Percentiles rank a stretch among this genome's conserved stretches.
Evolutionary conservation across 2,888 invertebrate genomes (phyloP).

Genomic region (Hartigia nigra): DNA sequence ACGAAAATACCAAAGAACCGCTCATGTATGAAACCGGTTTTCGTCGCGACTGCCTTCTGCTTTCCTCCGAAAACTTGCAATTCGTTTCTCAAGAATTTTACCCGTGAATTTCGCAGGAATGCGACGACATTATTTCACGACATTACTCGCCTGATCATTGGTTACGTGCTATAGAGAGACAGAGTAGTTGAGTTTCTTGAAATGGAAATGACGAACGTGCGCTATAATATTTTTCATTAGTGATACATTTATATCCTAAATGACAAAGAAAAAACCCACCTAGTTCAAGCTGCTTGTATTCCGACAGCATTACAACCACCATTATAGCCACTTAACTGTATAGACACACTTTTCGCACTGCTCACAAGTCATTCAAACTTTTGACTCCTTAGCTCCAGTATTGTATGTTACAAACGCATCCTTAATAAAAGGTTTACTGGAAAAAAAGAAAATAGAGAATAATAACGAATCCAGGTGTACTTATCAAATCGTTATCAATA

Average conservation of each 20-base stretch:
- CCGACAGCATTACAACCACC: slow-evolving; percentile 57
- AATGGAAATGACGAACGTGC: background rate
- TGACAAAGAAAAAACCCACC: slow-evolving; percentile 40
- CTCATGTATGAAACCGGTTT: background rate
- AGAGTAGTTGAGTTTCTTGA: background rate
- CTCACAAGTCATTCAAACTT: background rate
- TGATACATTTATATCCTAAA: background rate
- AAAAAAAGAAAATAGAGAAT: background rate
- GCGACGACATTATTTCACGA: background rate
- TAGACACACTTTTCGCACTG: background rate
- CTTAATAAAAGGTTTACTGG: background rate
- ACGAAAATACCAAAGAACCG: background rate
- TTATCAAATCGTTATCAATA: background rate
- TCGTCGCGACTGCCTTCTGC: background rate
- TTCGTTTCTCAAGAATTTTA: background rate
- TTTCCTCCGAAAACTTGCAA: background rate
- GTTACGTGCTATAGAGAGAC: background rate
- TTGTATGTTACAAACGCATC: background rate
- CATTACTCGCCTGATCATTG: background rate
- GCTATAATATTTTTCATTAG: background rate
- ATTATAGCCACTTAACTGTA: slow-evolving; percentile 37
- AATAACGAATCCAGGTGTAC: background rate
- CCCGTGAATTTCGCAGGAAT: background rate
- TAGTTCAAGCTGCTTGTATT: slow-evolving; percentile 52
- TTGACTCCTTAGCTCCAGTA: background rate